phyloP scores from a whole-genome alignment of 2,797 vertebrate genomes.

The Potorous gilbertii region DNA sequence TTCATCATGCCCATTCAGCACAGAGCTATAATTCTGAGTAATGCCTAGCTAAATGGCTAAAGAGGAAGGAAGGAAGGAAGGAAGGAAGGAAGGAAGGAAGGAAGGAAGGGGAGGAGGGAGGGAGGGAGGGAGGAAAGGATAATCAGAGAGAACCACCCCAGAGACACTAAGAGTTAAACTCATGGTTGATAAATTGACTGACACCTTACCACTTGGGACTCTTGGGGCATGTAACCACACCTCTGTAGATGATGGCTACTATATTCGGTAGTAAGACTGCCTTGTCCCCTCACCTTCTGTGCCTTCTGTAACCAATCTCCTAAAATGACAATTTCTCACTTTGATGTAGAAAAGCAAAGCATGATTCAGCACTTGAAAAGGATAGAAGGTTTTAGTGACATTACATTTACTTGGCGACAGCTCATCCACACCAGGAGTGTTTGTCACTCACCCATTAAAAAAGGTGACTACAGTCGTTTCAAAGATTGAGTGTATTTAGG shows the following conservation, averaged over 20 bases:
- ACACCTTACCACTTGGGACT: not conserved
- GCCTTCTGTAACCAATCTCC: not conserved
- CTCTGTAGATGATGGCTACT: not conserved
- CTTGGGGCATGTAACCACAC: not conserved
- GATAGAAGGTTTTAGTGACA: not conserved
- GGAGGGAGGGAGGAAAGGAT: not conserved
- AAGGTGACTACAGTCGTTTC: not conserved
- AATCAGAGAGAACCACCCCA: not conserved
- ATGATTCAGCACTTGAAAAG: not conserved
- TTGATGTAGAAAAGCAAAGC: not conserved
- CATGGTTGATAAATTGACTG: not conserved
- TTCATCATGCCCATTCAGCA: not conserved
- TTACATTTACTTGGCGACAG: not conserved
- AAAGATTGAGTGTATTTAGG: constrained; percentile 14
- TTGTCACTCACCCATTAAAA: not conserved
- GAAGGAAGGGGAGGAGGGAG: too few species aligned
- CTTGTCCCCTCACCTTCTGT: not conserved
- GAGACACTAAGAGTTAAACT: not conserved
- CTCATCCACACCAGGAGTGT: constrained; percentile 25
- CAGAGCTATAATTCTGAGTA: not conserved
- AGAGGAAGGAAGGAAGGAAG: not conserved
- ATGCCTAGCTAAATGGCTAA: not conserved
- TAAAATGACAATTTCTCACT: constrained; percentile 20
- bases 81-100: too few species aligned
- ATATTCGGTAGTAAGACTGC: not conserved